Evolutionary conservation across 2,113 vertebrate species (phyloP).

Genomic region (Puffinus mauretanicus): DNA sequence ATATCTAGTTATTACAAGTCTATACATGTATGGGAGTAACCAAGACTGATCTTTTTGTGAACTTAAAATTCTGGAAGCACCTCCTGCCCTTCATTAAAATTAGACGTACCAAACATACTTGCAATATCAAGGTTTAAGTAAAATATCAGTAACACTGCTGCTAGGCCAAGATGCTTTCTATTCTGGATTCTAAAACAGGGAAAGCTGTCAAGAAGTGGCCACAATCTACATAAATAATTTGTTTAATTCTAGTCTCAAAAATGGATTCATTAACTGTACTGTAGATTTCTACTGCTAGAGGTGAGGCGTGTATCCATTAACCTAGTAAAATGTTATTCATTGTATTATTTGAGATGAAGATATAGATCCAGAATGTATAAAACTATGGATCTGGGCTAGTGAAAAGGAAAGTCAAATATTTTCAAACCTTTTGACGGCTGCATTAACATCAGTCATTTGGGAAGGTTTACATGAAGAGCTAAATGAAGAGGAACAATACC

Average conservation of each 20-base stretch:
- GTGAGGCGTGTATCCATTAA: neutral
- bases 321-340: neutral
- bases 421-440: neutral
- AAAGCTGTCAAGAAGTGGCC: neutral
- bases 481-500: neutral
- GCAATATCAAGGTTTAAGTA: neutral
- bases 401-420: neutral
- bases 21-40: neutral
- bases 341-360: neutral
- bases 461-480: neutral
- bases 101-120: neutral
- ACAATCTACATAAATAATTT: neutral
- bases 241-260: neutral
- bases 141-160: neutral
- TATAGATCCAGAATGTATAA: neutral
- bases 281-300: neutral
- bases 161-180: neutral
- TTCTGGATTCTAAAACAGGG: neutral
- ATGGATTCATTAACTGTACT: neutral
- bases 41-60: neutral
- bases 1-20: neutral
- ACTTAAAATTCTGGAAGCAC: neutral
- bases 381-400: neutral
- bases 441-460: neutral
- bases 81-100: neutral